Base-by-base conservation (phyloP, 2,797 vertebrate genomes). In the Anomalospiza imberbis region DNA sequence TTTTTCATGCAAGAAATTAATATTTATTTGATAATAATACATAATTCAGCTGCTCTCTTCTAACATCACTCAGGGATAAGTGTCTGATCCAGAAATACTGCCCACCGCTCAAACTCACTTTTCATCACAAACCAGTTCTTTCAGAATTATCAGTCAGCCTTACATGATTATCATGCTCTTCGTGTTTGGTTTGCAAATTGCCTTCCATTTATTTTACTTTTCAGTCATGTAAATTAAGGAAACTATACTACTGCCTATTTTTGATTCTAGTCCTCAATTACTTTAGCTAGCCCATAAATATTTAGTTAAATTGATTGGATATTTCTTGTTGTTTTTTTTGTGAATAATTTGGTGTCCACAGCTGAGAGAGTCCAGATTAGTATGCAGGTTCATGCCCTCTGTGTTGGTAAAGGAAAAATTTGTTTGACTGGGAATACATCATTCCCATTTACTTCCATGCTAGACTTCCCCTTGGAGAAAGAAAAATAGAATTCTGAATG, bases 11-110 rank as follows among this genome's bases (percentile, higher is more conserved):
- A 93, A 83, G 0, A 45, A 83, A 73, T 95, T 85, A 91, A 91
- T 96, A 92, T 96, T 95, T 95, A 96, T 93, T 94, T 80, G 17
- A 71, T 79, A 71, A 73, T 63, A 57, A 95, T 95, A 40, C 17
- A 91, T 95, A 92, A 95, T 95, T 89, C 72, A 96, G 38, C 45
- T 61, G 34, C 72, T 89, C 40, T 77, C 31, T 29, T 89, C 48
- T 83, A 60, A 34, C 61, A 80, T 89, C 36, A 68, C 53, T 92
- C 18, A 50, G 45, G 44, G 32, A 82, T 63, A 82, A 68, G 53
- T 85, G 68, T 60, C 65, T 77, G 68, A 76, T 85, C 82, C 53
- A 76, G 68, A 85, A 94, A 66, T 31, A 48, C 26, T 42, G 29
- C 54, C 89, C 45, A 71, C 34, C 0, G 10, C 31, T 83, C 60